A percentile compares a stretch with the other conserved stretches of the same genome.
Conservation (phyloP, 2,113 vertebrate species). For the Epinephelus fuscoguttatus region DNA sequence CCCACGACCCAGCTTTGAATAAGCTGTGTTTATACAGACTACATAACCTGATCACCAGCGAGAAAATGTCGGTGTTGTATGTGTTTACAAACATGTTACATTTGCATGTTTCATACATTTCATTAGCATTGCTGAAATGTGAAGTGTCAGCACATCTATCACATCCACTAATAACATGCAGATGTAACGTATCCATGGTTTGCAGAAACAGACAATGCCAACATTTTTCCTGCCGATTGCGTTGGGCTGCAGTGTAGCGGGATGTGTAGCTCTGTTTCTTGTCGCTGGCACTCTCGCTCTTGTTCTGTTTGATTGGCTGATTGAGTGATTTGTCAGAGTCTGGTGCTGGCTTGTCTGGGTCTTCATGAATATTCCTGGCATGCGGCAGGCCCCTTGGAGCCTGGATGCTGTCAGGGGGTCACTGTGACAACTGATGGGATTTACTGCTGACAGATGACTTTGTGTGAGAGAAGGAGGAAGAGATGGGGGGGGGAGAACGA, state of each 20-base stretch:
- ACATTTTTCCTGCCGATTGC: no score
- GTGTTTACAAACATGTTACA: no score
- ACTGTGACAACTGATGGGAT: conserved; percentile 69
- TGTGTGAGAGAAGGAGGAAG: conserved; percentile 31
- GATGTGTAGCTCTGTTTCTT: conserved; percentile 5
- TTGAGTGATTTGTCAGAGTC: conserved; percentile 69
- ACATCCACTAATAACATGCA: no score
- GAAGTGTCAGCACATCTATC: no score
- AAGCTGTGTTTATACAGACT: no score
- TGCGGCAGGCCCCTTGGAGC: conserved; percentile 47
- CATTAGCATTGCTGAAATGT: no score
- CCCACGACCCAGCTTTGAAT: no score
- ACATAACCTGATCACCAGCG: no score
- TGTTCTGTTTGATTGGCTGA: conserved; percentile 54
- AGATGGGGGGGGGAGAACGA: conserved; percentile 23
- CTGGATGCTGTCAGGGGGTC: conserved; percentile 58
- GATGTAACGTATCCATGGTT: no score
- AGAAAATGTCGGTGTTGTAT: no score
- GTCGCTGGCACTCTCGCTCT: conserved; percentile 22
- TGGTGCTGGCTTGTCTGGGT: conserved; percentile 41
- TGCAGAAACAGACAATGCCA: no score
- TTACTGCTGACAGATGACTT: conserved; percentile 77
- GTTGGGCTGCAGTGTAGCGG: not conserved
- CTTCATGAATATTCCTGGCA: conserved; percentile 71
- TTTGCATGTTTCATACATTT: no score